Base-by-base conservation (phyloP, 2,888 invertebrate genomes). In the Lasiommata megera region DNA sequence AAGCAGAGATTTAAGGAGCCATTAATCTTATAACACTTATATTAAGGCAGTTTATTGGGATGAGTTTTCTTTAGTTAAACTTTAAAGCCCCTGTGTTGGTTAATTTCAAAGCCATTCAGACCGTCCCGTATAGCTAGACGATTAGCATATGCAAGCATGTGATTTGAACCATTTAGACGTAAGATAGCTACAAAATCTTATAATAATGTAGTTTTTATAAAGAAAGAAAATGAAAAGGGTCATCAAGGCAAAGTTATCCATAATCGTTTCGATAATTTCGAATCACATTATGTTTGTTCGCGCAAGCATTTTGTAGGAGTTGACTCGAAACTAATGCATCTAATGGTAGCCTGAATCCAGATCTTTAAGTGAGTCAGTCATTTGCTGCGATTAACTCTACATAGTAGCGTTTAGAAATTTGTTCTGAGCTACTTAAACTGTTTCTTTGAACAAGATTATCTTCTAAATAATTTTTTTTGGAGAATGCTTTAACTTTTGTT, bases 341-440 rank as follows among this genome's bases (percentile, higher is more conserved):
- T 56, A 58, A 62, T 62, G 50, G 36, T 50, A 43, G 58, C 54
- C 56, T 59, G 38, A 56, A 43, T 29, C 53, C 44, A 53, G 53
- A 50, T 57, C 16, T 54, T 41, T 40, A 56, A 53, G 54, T 58
- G 38, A 43, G 47, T 38, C 41, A 43, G 53, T 53, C 54, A 60
- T 62, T 58, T 58, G 50, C 44, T 58, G 40, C 34, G 44, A 51
- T 56, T 48, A 47, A 40, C 46, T 34, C 54, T 38, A 46, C 54
- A 54, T 54, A 37, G 40, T 17, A 47, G 47, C 44, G 40, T 53
- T 60, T 57, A 46, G 44, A 60, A 46, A 51, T 52, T 60, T n/a
- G 54, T 48, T 53, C 34, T 44, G 43, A 31, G 14, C 43, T 18
- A 36, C 34, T 43, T 44, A 44, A 53, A 36, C 11, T 3, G 16